These are phyloP conservation scores for Hipparchia semele DNA, from an alignment of 2,888 invertebrate species.

Conservation along the genomic window DNA sequence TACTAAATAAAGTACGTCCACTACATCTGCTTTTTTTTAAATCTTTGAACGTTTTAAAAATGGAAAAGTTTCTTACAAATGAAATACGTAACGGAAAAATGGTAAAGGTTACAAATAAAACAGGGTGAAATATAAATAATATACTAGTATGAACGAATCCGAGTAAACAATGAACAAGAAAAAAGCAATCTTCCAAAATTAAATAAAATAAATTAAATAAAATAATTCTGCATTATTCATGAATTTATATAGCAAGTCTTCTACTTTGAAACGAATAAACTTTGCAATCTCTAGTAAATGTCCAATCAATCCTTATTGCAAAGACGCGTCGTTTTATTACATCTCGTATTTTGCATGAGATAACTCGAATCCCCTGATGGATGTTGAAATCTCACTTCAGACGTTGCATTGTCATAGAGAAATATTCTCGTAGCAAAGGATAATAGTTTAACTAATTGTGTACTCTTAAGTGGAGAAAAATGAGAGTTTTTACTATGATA, in stretches of 20 bases:
- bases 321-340: conserved; percentile 17
- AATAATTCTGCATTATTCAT: background rate
- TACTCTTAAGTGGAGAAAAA: no score
- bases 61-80: background rate
- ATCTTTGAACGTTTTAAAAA: no score
- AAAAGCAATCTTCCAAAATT: no score
- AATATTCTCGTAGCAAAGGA: background rate
- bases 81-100: background rate
- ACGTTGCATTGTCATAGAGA: background rate
- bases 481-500: no score
- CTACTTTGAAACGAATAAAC: conserved; percentile 21
- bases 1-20: no score
- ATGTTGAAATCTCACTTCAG: conserved; percentile 4
- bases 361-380: conserved; percentile 17
- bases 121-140: no score
- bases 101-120: no score
- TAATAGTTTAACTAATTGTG: background rate
- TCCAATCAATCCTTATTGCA: conserved; percentile 22
- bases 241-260: conserved; percentile 15
- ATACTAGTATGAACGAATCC: no score
- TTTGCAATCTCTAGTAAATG: conserved; percentile 18
- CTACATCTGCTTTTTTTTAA: no score
- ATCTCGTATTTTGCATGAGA: conserved; percentile 23
- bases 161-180: no score
- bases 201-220: no score